Evolutionary conservation across 2,888 invertebrate species (phyloP).

Genomic region (Lumbricus terrestris): DNA sequence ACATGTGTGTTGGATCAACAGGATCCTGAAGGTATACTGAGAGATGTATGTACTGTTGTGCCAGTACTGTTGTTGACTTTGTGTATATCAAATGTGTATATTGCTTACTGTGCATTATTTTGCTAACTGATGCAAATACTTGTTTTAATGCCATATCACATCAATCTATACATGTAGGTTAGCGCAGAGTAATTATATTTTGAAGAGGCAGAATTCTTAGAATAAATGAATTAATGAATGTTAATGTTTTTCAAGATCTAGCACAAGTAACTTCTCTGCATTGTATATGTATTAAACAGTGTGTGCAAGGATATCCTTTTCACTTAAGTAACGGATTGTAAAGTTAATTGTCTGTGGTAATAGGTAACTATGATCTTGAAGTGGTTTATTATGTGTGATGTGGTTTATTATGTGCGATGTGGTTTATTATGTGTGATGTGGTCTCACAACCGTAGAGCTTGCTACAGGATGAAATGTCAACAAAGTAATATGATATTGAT

Average conservation of each 20-base stretch:
- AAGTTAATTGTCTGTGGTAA: background rate
- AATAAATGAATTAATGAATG: background rate
- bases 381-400: background rate
- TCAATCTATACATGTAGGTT: no score
- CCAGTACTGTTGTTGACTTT: background rate
- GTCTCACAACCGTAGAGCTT: background rate
- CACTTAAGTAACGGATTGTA: background rate
- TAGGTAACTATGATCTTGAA: background rate
- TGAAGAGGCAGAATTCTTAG: no score
- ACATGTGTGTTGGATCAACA: background rate
- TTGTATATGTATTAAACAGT: background rate
- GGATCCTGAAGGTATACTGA: background rate
- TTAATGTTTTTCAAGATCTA: background rate
- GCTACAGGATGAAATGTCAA: background rate
- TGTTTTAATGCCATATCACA: no score
- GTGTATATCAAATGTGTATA: no score
- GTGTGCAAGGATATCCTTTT: background rate
- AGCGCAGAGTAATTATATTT: no score
- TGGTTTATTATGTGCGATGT: background rate
- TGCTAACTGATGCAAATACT: no score
- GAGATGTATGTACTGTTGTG: background rate
- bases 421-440: background rate
- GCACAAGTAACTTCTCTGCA: background rate
- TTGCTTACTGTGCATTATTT: no score
- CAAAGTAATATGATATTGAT: background rate